Conservation (phyloP, 2,888 invertebrate species). For the Chaetogeoica ovagalla region DNA sequence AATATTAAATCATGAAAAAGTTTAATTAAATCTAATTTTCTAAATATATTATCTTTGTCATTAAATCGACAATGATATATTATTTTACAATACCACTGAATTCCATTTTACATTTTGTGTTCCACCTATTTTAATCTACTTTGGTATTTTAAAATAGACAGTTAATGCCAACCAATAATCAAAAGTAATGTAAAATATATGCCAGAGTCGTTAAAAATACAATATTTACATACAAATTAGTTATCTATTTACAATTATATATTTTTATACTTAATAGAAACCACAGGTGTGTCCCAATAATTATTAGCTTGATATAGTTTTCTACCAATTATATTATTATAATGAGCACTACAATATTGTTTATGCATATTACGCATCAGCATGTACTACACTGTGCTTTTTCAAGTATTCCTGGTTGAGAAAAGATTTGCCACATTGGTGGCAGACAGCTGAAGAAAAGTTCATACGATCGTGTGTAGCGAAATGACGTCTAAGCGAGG, state of each 20-base stretch:
- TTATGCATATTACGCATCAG: constrained; percentile 22
- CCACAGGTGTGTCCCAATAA: not conserved
- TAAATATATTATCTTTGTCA: not conserved
- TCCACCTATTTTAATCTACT: not conserved
- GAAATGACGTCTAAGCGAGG: constrained; percentile 56
- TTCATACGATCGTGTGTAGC: constrained; percentile 55
- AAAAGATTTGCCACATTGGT: constrained; percentile 56
- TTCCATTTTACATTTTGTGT: not conserved
- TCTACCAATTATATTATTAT: not conserved
- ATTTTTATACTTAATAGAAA: not conserved
- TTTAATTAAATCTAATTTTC: constrained; percentile 7
- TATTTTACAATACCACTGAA: too few relatives aligned
- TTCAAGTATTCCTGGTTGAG: constrained; percentile 56
- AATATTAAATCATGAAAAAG: not conserved
- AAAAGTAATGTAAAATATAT: not conserved
- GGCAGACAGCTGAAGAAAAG: constrained; percentile 54
- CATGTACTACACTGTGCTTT: constrained; percentile 55
- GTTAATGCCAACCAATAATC: constrained; percentile 8
- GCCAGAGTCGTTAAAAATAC: not conserved
- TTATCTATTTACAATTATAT: not conserved
- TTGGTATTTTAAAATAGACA: constrained; percentile 2
- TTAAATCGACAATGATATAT: too few relatives aligned
- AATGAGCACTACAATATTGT: not conserved
- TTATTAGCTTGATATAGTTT: not conserved
- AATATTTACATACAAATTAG: constrained; percentile 14